phyloP scores from a whole-genome alignment of 1,140 invertebrate genomes.

The Odontomachus brunneus region DNA sequence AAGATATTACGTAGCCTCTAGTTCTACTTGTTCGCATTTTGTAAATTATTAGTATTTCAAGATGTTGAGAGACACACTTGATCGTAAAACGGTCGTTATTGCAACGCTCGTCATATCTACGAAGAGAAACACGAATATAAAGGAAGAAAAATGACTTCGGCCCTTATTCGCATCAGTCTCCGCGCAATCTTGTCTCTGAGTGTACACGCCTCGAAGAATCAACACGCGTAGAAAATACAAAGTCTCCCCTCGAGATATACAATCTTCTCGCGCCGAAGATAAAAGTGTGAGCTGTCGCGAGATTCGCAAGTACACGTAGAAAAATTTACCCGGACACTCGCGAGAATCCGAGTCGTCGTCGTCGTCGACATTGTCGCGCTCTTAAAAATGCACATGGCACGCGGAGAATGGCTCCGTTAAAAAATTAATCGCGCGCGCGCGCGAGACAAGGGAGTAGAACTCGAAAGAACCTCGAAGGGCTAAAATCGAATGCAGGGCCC shows the following conservation, averaged over 20 bases:
- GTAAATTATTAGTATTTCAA: slow-evolving; percentile 32
- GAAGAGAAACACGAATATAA: slow-evolving; percentile 19
- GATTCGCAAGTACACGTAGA: slow-evolving; percentile 41
- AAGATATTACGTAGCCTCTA: slow-evolving; percentile 20
- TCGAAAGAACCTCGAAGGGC: slow-evolving; percentile 1
- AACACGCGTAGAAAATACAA: slow-evolving; percentile 41
- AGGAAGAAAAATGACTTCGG: slow-evolving; percentile 7
- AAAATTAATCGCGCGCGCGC: slow-evolving; percentile 25
- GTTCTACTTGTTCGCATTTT: slow-evolving; percentile 1
- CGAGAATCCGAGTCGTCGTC: slow-evolving; percentile 23
- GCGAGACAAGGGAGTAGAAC: slow-evolving; percentile 1
- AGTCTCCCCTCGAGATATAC: slow-evolving; percentile 5
- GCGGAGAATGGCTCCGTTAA: slow-evolving; percentile 22
- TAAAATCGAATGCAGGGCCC: slow-evolving; percentile 16
- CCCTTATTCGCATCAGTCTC: slow-evolving; percentile 20
- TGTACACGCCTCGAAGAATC: slow-evolving; percentile 24
- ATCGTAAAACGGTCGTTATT: slow-evolving; percentile 43
- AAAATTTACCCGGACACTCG: slow-evolving; percentile 38
- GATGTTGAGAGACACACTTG: not conserved
- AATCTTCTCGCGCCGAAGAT: slow-evolving; percentile 20
- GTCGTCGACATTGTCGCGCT: slow-evolving; percentile 17
- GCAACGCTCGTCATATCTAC: slow-evolving; percentile 22
- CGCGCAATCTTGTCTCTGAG: slow-evolving; percentile 48
- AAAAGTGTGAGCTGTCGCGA: slow-evolving; percentile 34
- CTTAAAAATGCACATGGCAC: slow-evolving; percentile 45